Base-by-base conservation (phyloP, 2,797 vertebrate genomes). In the Typhlichthys eigenmanni region DNA sequence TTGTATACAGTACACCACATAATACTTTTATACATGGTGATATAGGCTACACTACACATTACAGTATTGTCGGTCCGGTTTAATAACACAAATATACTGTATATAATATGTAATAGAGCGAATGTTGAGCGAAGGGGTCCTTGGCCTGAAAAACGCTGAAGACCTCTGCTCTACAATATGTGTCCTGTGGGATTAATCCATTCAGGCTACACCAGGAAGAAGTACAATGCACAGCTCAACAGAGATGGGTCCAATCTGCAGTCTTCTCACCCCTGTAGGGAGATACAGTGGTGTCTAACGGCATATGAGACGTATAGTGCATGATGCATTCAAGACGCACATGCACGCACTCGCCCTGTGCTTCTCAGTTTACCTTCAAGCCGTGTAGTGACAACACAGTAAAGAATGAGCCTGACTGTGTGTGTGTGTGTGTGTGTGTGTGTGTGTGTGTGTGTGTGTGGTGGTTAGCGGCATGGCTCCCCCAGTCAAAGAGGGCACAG, bases 401-500 rank as follows among this genome's bases (percentile, higher is more conserved):
- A 51, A 84, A 82, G 76, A 80, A 82, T 13, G 62, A 71, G 80
- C 57, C 80, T 82, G 58, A 76, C 75, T 72, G 63, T 69, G 50
- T 24, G 19, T 38, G 51, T 57, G 48, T 49, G n/a, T 24, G 78
- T 45, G 46, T 48, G 49, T 52, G 58, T 55, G 60, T 81, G 61
- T 64, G 75, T 50, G 55, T 62, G 55, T 56, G 47, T 69, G 58
- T 60, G 32, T 59, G 58, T 57, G 62, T 13, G 17, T 12, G 51
- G 68, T 55, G 71, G 74, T 66, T 64, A 84, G 78, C 62, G 56
- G 69, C 75, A 69, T 81, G 76, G 77, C 74, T 81, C 74, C 68
- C 66, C 59, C 83, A 65, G 86, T 92, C 88, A 92, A 92, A 91
- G 90, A 83, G 84, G 7, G 75, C 82, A 90, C 84, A 88, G 88